Conservation (phyloP, 1,140 invertebrate species). For the Epicauta chinensis region DNA sequence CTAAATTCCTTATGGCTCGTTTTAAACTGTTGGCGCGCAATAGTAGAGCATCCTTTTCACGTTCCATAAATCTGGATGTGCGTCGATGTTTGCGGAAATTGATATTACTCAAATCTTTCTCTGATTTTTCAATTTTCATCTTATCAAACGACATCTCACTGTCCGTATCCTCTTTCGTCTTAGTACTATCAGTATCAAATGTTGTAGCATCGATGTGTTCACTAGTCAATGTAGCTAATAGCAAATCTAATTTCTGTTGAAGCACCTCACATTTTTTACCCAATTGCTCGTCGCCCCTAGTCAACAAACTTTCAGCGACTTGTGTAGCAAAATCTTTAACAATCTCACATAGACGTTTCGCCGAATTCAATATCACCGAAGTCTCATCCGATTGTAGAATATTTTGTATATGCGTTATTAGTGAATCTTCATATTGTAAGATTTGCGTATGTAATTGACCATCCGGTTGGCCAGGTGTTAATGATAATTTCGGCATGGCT, state of each 20-base stretch:
- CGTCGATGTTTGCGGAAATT: constrained; percentile 39
- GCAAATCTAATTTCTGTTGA: constrained; percentile 68
- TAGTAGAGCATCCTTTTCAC: constrained; percentile 50
- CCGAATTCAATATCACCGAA: constrained; percentile 64
- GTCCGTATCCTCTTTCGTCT: constrained; percentile 36
- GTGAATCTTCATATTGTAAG: constrained; percentile 69
- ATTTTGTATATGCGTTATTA: constrained; percentile 75
- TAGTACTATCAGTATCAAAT: constrained; percentile 24
- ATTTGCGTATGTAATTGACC: constrained; percentile 46
- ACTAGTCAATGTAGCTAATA: constrained; percentile 66
- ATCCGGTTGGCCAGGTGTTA: constrained; percentile 48
- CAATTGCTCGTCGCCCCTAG: constrained; percentile 56
- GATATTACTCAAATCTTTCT: constrained; percentile 41
- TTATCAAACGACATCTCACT: constrained; percentile 40
- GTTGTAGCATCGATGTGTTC: constrained; percentile 37
- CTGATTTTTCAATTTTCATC: constrained; percentile 35
- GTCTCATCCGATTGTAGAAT: constrained; percentile 83
- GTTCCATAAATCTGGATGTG: constrained; percentile 42
- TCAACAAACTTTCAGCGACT: constrained; percentile 51
- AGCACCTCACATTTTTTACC: constrained; percentile 65
- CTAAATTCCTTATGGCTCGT: constrained; percentile 74
- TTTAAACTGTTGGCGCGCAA: constrained; percentile 77
- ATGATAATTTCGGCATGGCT: constrained; percentile 53
- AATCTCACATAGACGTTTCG: constrained; percentile 76
- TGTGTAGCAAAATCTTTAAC: constrained; percentile 70